phyloP scores from a whole-genome alignment of 2,797 vertebrate species.

The Emydoidea blandingii region DNA sequence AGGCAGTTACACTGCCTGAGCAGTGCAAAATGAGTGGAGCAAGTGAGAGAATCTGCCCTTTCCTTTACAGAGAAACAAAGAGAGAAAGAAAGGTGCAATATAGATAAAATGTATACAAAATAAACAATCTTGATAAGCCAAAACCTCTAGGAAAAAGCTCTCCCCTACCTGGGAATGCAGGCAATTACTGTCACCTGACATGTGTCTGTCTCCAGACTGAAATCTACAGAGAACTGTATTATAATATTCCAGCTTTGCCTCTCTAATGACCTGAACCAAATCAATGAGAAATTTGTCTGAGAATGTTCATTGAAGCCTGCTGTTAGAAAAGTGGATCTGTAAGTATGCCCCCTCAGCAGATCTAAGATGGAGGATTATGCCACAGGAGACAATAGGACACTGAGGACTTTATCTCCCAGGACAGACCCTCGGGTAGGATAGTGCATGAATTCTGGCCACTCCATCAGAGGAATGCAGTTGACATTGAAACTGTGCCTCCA shows the following conservation, averaged over 20 bases:
- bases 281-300: not conserved
- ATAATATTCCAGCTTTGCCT: not conserved
- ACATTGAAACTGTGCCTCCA: not conserved
- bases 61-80: not conserved
- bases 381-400: not conserved
- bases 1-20: not conserved
- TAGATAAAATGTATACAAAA: not conserved
- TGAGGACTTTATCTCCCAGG: accelerated
- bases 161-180: not conserved
- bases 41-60: not conserved
- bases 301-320: not conserved
- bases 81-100: not conserved
- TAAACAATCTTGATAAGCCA: not conserved
- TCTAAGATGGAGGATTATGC: not conserved
- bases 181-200: not conserved
- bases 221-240: not conserved
- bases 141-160: not conserved
- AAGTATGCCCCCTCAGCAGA: not conserved
- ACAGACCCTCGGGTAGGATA: accelerated
- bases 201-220: not conserved
- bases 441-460: not conserved
- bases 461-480: not conserved
- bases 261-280: not conserved
- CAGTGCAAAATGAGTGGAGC: not conserved
- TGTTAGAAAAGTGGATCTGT: accelerated